phyloP scores from a whole-genome alignment of 2,888 invertebrate species.

The Herminia tarsipennalis region DNA sequence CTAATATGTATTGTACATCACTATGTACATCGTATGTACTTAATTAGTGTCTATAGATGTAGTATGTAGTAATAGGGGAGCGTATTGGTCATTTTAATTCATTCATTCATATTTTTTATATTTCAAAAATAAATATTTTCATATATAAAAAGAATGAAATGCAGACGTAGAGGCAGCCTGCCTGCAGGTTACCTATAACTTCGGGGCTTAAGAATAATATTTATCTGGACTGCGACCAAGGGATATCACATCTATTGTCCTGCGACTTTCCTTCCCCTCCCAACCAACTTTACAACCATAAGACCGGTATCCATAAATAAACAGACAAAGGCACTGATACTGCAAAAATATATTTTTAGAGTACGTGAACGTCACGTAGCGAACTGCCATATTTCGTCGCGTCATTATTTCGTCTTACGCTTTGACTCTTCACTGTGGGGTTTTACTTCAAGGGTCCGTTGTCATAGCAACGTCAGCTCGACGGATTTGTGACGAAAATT shows the following conservation, averaged over 20 bases:
- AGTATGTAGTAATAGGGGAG: too few species aligned
- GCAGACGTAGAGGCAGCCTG: too few species aligned
- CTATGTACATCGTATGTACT: too few species aligned
- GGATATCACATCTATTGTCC: conserved; percentile 3
- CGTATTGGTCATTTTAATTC: too few species aligned
- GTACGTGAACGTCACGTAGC: conserved; percentile 41
- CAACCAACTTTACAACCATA: conserved; percentile 25
- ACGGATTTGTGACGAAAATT: conserved; percentile 70
- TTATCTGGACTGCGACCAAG: neutral
- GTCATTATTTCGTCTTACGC: conserved; percentile 76
- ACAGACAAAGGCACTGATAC: conserved; percentile 32
- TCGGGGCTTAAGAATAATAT: too few species aligned
- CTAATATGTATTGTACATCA: too few species aligned
- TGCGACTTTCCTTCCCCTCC: conserved; percentile 8
- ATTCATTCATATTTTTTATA: too few species aligned
- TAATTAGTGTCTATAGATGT: too few species aligned
- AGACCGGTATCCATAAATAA: conserved; percentile 40
- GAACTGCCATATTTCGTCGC: conserved; percentile 67
- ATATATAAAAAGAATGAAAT: too few species aligned
- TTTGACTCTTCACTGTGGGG: conserved; percentile 64
- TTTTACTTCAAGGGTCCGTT: conserved; percentile 64
- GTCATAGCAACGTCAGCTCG: conserved; percentile 65
- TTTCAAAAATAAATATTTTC: too few species aligned
- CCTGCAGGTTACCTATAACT: too few species aligned
- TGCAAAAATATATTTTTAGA: conserved; percentile 24